phyloP scores from a whole-genome alignment of 2,888 invertebrate genomes.

The Folsomia manolachei region DNA sequence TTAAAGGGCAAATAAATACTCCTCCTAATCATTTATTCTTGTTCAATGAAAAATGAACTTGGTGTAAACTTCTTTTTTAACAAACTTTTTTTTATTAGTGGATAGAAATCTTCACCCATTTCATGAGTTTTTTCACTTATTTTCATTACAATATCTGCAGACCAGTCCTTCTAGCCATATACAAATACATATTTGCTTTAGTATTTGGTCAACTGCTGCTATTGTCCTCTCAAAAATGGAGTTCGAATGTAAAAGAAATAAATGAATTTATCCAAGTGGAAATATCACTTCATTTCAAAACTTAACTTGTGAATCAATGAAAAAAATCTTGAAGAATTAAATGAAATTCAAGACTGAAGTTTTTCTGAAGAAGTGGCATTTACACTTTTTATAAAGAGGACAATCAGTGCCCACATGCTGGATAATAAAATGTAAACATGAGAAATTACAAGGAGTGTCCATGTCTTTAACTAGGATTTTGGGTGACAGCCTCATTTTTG shows the following conservation, averaged over 20 bases:
- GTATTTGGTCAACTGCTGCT: too few relatives aligned
- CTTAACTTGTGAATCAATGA: not conserved
- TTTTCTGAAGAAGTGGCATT: not conserved
- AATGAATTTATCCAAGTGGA: constrained; percentile 17
- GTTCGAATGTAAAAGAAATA: too few relatives aligned
- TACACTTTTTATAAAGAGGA: not conserved
- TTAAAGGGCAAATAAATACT: constrained; percentile 16
- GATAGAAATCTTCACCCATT: not conserved
- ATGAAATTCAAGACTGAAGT: not conserved
- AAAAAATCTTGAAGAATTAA: constrained; percentile 5
- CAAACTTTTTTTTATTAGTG: not conserved
- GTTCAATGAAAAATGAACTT: not conserved
- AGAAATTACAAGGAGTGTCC: constrained; percentile 37
- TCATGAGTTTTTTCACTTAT: not conserved
- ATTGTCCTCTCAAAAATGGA: too few relatives aligned
- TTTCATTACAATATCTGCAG: too few relatives aligned
- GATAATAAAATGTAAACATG: constrained; percentile 43
- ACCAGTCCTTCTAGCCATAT: not conserved
- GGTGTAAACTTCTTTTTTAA: too few relatives aligned
- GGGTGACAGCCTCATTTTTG: constrained; percentile 22
- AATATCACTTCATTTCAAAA: not conserved
- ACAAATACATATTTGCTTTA: not conserved
- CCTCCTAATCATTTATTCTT: constrained; percentile 9
- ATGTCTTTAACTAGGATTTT: constrained; percentile 14
- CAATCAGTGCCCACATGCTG: constrained; percentile 21